phyloP scores from a whole-genome alignment of 2,888 invertebrate genomes.

The Stenolophus ochropezus region DNA sequence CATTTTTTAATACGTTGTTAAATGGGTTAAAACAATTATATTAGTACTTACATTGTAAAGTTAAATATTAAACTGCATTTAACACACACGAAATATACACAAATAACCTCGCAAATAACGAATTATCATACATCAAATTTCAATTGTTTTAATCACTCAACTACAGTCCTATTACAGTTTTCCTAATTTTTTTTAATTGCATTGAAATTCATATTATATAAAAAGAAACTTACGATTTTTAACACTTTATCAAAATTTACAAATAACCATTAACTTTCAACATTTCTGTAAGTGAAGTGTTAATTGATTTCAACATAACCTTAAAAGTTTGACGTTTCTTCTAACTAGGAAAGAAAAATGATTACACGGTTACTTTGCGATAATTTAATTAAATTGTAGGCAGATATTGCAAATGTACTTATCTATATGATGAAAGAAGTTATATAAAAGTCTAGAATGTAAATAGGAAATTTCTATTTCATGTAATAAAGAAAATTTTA shows the following conservation, averaged over 20 bases:
- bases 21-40: too few species aligned
- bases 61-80: too few species aligned
- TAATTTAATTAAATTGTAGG: slow-evolving; percentile 16
- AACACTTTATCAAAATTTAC: not conserved
- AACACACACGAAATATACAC: too few species aligned
- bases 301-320: not conserved
- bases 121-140: too few species aligned
- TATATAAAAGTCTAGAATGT: not conserved
- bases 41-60: too few species aligned
- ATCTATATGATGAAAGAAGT: not conserved
- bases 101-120: too few species aligned
- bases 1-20: too few species aligned
- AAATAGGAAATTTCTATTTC: not conserved
- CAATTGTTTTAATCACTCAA: too few species aligned
- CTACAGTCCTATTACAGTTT: too few species aligned
- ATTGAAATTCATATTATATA: not conserved
- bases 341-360: not conserved
- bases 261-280: not conserved
- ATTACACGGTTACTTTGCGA: slow-evolving; percentile 2
- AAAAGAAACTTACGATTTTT: not conserved
- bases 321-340: not conserved
- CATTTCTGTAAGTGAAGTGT: not conserved
- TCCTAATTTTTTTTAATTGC: too few species aligned
- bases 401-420: slow-evolving; percentile 25
- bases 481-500: not conserved